A percentile compares a stretch with the other conserved stretches of the same genome.
These are phyloP conservation scores for Lamproptera curius DNA, from an alignment of 2,888 invertebrate species.

Conservation along the genomic window DNA sequence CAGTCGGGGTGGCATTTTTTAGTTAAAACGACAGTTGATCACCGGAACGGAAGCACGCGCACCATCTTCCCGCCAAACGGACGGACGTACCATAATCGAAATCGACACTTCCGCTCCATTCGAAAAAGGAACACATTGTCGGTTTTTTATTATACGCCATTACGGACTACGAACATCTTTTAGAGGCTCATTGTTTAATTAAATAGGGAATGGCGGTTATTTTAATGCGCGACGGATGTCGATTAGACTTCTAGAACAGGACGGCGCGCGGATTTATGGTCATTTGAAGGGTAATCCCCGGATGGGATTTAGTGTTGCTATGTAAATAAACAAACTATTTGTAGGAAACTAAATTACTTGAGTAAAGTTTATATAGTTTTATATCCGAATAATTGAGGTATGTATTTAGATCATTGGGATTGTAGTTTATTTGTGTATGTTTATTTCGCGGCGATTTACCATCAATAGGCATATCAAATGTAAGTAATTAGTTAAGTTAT, in stretches of 20 bases:
- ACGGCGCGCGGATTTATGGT: constrained; percentile 5
- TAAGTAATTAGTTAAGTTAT: too few relatives aligned
- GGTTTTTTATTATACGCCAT: constrained; percentile 39
- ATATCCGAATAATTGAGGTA: too few relatives aligned
- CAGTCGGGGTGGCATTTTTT: too few relatives aligned
- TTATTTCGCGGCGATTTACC: too few relatives aligned
- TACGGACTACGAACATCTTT: constrained; percentile 24
- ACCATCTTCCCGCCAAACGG: constrained; percentile 49
- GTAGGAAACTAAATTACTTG: too few relatives aligned
- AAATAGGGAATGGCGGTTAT: constrained; percentile 25
- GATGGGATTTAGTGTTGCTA: too few relatives aligned
- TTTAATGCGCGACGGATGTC: constrained; percentile 18
- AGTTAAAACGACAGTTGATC: constrained; percentile 17
- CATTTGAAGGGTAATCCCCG: neutral
- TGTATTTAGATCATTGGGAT: too few relatives aligned
- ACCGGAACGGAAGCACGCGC: constrained; percentile 42
- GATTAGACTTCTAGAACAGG: constrained; percentile 13
- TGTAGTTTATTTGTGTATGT: too few relatives aligned
- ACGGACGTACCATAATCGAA: constrained; percentile 52
- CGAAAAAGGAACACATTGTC: constrained; percentile 47
- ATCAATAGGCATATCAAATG: too few relatives aligned
- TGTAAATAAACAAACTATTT: too few relatives aligned
- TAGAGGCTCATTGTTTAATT: constrained; percentile 31
- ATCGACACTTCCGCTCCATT: constrained; percentile 51
- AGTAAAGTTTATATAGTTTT: too few relatives aligned